phyloP scores from a whole-genome alignment of 1,140 invertebrate species.

The Pogonognathellus flavescens region DNA sequence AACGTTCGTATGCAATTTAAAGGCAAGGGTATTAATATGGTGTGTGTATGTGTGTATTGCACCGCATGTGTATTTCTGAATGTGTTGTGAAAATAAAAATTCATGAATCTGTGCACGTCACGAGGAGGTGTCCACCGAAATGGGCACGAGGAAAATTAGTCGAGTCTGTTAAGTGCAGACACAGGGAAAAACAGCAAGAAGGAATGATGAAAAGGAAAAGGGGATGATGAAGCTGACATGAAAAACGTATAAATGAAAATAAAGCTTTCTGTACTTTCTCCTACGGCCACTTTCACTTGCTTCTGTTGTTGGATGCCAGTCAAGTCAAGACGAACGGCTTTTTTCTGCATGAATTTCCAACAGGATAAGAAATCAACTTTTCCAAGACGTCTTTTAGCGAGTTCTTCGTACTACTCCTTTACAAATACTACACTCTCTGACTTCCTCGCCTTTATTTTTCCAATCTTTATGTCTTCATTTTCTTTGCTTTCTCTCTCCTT shows the following conservation, averaged over 20 bases:
- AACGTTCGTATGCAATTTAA: too few species aligned
- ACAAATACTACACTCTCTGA: not conserved
- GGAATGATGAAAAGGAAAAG: not conserved
- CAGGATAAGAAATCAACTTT: constrained; percentile 14
- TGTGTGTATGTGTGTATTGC: not conserved
- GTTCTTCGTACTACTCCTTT: constrained; percentile 1
- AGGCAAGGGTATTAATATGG: too few species aligned
- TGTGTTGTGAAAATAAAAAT: not conserved
- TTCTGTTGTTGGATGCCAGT: not conserved
- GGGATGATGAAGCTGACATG: constrained; percentile 21
- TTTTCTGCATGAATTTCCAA: constrained; percentile 40
- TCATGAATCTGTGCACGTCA: too few species aligned
- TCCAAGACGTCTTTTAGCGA: not conserved
- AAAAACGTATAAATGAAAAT: constrained; percentile 33
- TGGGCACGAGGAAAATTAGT: constrained; percentile 25
- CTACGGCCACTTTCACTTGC: not conserved
- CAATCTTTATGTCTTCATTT: not conserved
- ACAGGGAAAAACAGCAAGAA: not conserved
- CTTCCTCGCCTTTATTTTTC: not conserved
- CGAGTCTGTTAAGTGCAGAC: not conserved
- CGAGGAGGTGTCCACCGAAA: not conserved
- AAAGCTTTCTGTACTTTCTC: constrained; percentile 37
- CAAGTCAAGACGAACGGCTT: constrained; percentile 22
- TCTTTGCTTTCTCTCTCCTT: not conserved
- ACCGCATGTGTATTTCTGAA: not conserved